Evolutionary conservation across 2,797 vertebrate species (phyloP), one percentile per base, ranked within the genome.

Genomic region (Pangasius larnaudii): DNA sequence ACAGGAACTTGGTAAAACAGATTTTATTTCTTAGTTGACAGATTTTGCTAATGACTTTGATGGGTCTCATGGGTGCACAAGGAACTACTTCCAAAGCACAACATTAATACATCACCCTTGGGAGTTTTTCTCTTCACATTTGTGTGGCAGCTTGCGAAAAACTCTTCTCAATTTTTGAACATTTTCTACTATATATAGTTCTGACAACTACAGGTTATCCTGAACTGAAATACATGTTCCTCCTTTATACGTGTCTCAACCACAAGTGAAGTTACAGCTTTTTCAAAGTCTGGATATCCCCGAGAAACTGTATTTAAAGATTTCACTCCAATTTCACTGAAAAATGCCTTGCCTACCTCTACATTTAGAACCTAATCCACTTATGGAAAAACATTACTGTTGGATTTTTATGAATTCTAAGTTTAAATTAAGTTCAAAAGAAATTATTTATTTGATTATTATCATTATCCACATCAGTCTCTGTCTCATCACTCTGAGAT

Each of bases 1-100:
- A 82, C 5, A 33, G 24, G 7, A 75, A 36, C 36, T 74, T 58
- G 69, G 51, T 83, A 39, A 36, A 67, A 84, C 24, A 8, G 27
- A 30, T 36, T 61, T 67, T 72, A 24, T 39, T 74, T 46, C 7
- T 33, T 81, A 63, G 71, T 74, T 63, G 56, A 86, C 42, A 82
- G 42, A 30, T 72, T 53, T 85, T 82, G 10, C 56, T 30, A 71
- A 53, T 33, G 46, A 19, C 56, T 53, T 82, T 58, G 16, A 71
- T 13, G 18, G 36, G 51, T 74, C 14, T 81, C 53, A 63, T 56
- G 46, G 65, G 69, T 65, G 63, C 69, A 75, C 36, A n/a, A n/a
- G 61, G 56, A 81, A 75, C 53, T 19, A 13, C 33, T 53, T 36
- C 5, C 56, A 83, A 87, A 81, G 42, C 49, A 80, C 36, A 22